phyloP scores from a whole-genome alignment of 2,797 vertebrate species.

The Galagoides demidoff region DNA sequence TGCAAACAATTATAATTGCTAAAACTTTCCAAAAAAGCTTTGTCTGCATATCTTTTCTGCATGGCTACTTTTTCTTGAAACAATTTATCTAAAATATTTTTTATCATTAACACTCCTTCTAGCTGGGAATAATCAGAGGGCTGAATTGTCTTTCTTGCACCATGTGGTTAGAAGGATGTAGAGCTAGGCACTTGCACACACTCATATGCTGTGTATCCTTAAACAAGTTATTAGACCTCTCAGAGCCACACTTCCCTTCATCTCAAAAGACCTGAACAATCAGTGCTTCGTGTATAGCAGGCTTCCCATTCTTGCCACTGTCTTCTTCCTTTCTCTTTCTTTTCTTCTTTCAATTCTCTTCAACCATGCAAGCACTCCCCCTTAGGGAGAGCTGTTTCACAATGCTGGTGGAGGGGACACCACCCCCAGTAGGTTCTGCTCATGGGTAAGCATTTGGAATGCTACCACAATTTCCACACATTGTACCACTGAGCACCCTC shows the following conservation, averaged over 20 bases:
- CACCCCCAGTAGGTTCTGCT: neutral
- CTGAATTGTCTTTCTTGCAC: neutral
- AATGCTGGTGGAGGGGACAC: neutral
- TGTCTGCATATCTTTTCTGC: neutral
- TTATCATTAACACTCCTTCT: neutral
- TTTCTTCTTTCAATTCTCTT: neutral
- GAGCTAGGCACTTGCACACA: no score
- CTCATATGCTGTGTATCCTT: neutral
- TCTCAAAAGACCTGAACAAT: neutral
- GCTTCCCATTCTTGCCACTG: no score
- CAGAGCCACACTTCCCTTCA: neutral
- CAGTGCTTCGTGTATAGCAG: neutral
- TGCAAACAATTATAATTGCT: neutral
- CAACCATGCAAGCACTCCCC: accelerated
- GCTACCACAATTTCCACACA: slow-evolving; percentile 56
- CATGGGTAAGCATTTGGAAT: neutral
- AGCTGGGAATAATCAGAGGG: neutral
- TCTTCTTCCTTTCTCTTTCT: neutral
- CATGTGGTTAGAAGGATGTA: neutral
- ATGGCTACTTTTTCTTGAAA: neutral
- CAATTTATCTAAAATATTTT: neutral
- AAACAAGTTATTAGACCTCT: neutral
- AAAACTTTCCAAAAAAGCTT: neutral
- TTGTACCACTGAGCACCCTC: neutral
- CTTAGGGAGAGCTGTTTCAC: neutral